Base-by-base conservation (phyloP, 2,888 invertebrate genomes). In the Limenitis arthemis region DNA sequence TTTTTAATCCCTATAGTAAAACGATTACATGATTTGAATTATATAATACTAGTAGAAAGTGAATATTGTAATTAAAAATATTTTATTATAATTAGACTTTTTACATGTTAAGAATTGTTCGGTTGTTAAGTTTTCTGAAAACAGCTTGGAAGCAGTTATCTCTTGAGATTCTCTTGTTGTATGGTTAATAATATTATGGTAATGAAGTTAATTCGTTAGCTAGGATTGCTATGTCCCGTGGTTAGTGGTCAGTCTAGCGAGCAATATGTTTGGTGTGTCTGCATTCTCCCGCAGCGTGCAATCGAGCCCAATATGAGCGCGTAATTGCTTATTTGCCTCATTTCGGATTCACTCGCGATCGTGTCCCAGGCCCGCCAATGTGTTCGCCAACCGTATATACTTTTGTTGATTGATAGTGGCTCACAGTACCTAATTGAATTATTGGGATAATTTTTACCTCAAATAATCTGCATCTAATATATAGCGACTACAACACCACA, bases 321-420 rank as follows among this genome's bases (percentile, higher is more conserved):
- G 69, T 80, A 82, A 82, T 84, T 82, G 83, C 76, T 80, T 81
- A 81, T 82, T 82, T 83, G 82, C 80, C 77, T 81, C 79, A 80
- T 82, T 81, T 79, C 68, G 65, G 68, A 82, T 79, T 77, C 75
- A 75, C 70, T 72, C 74, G 70, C 70, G 70, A 71, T 65, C 62
- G 63, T 67, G 66, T 70, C 65, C 67, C 68, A 67, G 61, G 63
- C 59, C 64, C 63, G 61, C 59, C 54, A 61, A 67, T 66, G 63
- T 61, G 64, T 61, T 58, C 65, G 58, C 56, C 52, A 49, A 47
- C 55, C 51, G 50, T 51, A 43, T 55, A 52, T 49, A 53, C 56
- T 55, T 57, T 55, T 43, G 48, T 53, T 52, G 51, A 51, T 51
- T 47, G 56, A 56, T 50, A 34, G 38, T 36, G 38, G 44, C 20